Evolutionary conservation across 2,797 vertebrate genomes (phyloP).

Genomic region (Sebastes nivosus): DNA sequence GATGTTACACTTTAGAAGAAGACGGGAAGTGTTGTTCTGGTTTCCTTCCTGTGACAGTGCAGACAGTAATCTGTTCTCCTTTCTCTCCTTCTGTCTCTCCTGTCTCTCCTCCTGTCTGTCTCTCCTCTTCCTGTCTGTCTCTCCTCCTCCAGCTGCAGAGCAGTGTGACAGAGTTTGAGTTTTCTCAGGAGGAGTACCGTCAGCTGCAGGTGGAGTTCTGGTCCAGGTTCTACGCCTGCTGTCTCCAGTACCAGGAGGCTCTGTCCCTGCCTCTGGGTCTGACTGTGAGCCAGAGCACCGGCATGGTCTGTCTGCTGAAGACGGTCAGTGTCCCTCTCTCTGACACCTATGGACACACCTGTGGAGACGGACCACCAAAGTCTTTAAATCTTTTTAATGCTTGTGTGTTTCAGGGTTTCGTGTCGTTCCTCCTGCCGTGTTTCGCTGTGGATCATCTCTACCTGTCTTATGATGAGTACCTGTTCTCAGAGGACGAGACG

Average conservation of each 20-base stretch:
- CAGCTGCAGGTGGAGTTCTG: conserved; percentile 95
- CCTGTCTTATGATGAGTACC: conserved; percentile 88
- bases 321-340: too few species aligned
- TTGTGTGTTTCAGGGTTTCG: conserved; percentile 81
- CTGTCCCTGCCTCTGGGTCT: conserved; percentile 89
- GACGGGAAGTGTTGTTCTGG: too few species aligned
- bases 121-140: not conserved
- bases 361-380: too few species aligned
- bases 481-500: conserved; percentile 89
- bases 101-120: not conserved
- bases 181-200: conserved; percentile 92
- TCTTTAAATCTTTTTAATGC: not conserved
- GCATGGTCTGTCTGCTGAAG: conserved; percentile 91
- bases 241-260: conserved; percentile 94
- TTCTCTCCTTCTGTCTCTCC: not conserved
- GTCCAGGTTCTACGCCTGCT: conserved; percentile 95
- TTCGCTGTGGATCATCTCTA: conserved; percentile 93
- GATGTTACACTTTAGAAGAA: too few species aligned
- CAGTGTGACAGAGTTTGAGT: conserved; percentile 92
- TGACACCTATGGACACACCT: too few species aligned
- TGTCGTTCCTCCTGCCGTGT: conserved; percentile 93
- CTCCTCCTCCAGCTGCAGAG: conserved; percentile 86
- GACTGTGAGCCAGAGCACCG: conserved; percentile 84
- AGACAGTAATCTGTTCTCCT: not conserved
- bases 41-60: too few species aligned